A percentile compares a stretch with the other conserved stretches of the same genome.
These are phyloP conservation scores for Antigone vipio DNA, from an alignment of 2,113 vertebrate genomes.

Conservation along the genomic window DNA sequence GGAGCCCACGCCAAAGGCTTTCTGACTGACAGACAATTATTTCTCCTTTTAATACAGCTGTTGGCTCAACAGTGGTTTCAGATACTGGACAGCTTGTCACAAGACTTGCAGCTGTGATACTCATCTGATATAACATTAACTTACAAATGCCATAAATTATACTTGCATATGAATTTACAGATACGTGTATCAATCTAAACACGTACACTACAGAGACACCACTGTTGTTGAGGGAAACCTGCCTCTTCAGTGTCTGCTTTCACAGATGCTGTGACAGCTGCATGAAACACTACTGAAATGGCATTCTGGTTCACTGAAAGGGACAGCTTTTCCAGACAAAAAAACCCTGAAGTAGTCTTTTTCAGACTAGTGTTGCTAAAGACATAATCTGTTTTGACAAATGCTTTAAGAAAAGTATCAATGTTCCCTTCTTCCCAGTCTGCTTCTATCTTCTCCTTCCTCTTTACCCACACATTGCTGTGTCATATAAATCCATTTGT, in stretches of 20 bases:
- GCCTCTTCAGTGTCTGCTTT: neutral
- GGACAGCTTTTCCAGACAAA: neutral
- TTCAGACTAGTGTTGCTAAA: neutral
- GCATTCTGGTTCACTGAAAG: slow-evolving; percentile 6
- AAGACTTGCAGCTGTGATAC: neutral
- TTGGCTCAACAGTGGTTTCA: slow-evolving; percentile 9
- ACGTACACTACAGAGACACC: neutral
- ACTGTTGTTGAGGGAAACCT: neutral
- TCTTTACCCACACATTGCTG: neutral
- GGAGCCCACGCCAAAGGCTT: neutral
- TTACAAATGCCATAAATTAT: neutral
- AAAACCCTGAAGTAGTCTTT: neutral
- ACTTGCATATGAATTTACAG: neutral
- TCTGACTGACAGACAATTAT: neutral
- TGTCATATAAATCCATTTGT: slow-evolving; percentile 24
- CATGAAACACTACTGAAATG: neutral
- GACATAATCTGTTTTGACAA: slow-evolving; percentile 45
- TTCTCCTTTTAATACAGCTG: slow-evolving; percentile 1
- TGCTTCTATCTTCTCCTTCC: neutral
- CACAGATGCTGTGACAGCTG: neutral
- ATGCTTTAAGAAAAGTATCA: slow-evolving; percentile 32
- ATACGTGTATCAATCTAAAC: neutral
- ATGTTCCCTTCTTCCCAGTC: neutral
- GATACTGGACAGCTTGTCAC: neutral
- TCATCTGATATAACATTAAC: neutral